Evolutionary conservation across 2,888 invertebrate genomes (phyloP).

Genomic region (Steromphala cineraria): DNA sequence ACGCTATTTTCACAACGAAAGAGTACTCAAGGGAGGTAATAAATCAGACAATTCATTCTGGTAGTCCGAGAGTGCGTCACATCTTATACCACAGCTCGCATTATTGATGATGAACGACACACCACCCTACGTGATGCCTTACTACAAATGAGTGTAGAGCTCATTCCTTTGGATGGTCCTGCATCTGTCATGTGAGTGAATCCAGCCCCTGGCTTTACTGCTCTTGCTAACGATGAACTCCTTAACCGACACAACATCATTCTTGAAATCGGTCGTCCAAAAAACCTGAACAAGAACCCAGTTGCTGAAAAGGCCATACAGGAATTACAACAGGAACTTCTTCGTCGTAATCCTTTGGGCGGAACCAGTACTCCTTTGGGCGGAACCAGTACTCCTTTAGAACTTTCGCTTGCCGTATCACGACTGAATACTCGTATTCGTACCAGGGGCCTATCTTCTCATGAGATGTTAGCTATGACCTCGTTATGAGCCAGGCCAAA

Average conservation of each 20-base stretch:
- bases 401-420: background rate
- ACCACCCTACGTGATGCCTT: background rate
- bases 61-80: background rate
- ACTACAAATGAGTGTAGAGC: background rate
- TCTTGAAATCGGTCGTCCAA: background rate
- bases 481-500: too few species aligned
- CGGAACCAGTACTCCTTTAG: background rate
- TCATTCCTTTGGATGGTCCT: background rate
- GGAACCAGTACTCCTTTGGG: background rate
- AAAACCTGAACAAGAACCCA: constrained; percentile 22
- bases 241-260: background rate
- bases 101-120: background rate
- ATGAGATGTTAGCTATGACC: background rate
- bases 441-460: background rate
- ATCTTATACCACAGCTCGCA: background rate
- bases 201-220: background rate
- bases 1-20: too few species aligned
- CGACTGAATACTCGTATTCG: constrained; percentile 16
- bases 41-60: background rate
- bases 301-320: constrained; percentile 11
- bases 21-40: too few species aligned
- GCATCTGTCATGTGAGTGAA: background rate
- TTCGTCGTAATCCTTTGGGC: background rate
- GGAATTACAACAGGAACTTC: constrained; percentile 8
- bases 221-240: background rate